Conservation (phyloP, 2,797 vertebrate genomes). For the Zenarchopterus dispar region DNA sequence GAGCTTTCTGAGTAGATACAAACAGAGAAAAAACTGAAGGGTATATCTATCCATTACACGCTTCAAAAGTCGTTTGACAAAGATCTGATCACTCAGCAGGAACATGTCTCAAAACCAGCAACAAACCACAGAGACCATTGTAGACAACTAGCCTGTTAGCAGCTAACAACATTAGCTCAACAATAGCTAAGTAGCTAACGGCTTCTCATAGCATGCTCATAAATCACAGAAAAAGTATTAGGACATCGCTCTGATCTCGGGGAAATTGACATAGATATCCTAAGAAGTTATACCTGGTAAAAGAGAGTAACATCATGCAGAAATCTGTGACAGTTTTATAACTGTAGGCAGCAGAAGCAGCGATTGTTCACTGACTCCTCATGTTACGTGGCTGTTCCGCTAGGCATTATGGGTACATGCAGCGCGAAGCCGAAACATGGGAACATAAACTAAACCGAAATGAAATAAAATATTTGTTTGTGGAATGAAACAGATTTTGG, state of each 20-base stretch:
- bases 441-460: not conserved
- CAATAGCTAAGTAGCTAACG: slow-evolving; percentile 11
- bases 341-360: slow-evolving; percentile 10
- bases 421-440: not conserved
- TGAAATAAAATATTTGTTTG: not conserved
- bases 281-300: slow-evolving; percentile 28
- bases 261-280: fast-evolving
- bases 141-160: slow-evolving; percentile 24
- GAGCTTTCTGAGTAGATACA: too few species aligned
- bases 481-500: not conserved
- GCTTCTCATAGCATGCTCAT: not conserved
- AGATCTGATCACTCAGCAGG: fast-evolving
- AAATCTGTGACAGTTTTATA: slow-evolving; percentile 1
- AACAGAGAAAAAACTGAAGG: not conserved
- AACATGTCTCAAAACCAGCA: not conserved
- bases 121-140: not conserved
- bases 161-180: slow-evolving; percentile 36
- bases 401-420: slow-evolving; percentile 74
- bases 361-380: not conserved
- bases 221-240: not conserved
- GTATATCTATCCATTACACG: not conserved
- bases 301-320: slow-evolving; percentile 38
- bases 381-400: slow-evolving; percentile 77
- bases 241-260: not conserved
- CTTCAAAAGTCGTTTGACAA: fast-evolving